Evolutionary conservation across 2,797 vertebrate species (phyloP).

Genomic region (Parambassis ranga): DNA sequence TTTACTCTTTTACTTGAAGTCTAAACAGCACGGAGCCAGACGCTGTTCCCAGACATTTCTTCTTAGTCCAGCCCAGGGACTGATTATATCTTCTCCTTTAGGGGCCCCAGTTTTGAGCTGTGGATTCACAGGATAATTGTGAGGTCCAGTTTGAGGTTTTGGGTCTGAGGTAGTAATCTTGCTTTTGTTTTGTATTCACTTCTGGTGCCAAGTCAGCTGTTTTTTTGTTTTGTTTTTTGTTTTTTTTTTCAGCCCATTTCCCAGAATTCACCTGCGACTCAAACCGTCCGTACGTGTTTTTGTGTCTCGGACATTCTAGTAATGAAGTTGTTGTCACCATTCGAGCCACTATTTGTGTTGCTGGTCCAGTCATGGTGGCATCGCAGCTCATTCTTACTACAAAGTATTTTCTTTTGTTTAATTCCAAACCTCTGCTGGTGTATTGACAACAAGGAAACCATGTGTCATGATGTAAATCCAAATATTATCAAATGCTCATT

Average conservation of each 20-base stretch:
- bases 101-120: too few relatives aligned
- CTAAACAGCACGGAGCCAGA: too few relatives aligned
- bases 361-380: background rate
- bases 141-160: background rate
- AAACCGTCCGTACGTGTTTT: background rate
- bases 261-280: background rate
- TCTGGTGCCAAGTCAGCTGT: background rate
- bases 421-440: background rate
- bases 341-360: background rate
- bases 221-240: background rate
- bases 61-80: too few relatives aligned
- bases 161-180: background rate
- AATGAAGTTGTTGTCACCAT: background rate
- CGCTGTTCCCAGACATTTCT: too few relatives aligned
- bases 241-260: background rate
- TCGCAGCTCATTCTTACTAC: background rate
- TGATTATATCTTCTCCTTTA: too few relatives aligned
- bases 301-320: background rate
- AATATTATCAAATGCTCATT: too few relatives aligned
- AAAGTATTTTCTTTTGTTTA: background rate
- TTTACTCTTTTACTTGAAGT: too few relatives aligned
- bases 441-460: background rate
- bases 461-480: too few relatives aligned
- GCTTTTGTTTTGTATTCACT: background rate
- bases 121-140: too few relatives aligned